A percentile compares a stretch with the other conserved stretches of the same genome.
Evolutionary conservation across 1,140 invertebrate species (phyloP).

Genomic region (Propsilocerus akamusi): DNA sequence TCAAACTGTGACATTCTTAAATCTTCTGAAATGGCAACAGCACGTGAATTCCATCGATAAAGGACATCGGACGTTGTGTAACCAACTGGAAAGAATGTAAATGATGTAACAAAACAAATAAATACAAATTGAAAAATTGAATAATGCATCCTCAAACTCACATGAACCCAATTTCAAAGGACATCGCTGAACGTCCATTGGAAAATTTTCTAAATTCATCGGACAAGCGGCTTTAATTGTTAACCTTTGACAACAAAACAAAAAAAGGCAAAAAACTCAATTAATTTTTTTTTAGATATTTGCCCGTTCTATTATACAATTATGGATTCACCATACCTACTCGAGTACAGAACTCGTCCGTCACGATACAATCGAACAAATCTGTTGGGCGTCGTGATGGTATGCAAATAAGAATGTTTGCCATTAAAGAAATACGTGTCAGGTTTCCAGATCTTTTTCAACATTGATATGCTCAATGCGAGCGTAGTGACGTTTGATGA

Average conservation of each 20-base stretch:
- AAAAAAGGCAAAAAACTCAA: constrained; percentile 3
- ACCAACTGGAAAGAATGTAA: constrained; percentile 40
- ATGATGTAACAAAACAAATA: not conserved
- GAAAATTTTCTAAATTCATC: constrained; percentile 82
- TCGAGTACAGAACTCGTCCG: constrained; percentile 72
- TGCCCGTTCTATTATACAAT: not conserved
- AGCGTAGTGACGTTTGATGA: constrained; percentile 35
- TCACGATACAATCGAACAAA: constrained; percentile 67
- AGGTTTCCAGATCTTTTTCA: constrained; percentile 71
- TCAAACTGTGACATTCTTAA: constrained; percentile 78
- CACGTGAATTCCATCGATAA: constrained; percentile 63
- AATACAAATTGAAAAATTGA: not conserved
- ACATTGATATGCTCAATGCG: constrained; percentile 55
- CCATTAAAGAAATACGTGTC: constrained; percentile 81
- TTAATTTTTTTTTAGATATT: not conserved
- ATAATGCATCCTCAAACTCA: constrained; percentile 34
- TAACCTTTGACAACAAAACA: constrained; percentile 34
- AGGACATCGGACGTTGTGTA: constrained; percentile 65
- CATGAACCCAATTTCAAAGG: constrained; percentile 75
- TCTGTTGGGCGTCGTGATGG: constrained; percentile 78
- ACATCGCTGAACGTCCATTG: constrained; percentile 78
- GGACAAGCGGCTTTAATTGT: constrained; percentile 85
- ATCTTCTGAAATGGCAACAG: constrained; percentile 58
- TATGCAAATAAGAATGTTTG: constrained; percentile 68
- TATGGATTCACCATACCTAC: constrained; percentile 17